These are phyloP conservation scores for Bembecia ichneumoniformis DNA, from an alignment of 2,888 invertebrate species.

Conservation along the genomic window DNA sequence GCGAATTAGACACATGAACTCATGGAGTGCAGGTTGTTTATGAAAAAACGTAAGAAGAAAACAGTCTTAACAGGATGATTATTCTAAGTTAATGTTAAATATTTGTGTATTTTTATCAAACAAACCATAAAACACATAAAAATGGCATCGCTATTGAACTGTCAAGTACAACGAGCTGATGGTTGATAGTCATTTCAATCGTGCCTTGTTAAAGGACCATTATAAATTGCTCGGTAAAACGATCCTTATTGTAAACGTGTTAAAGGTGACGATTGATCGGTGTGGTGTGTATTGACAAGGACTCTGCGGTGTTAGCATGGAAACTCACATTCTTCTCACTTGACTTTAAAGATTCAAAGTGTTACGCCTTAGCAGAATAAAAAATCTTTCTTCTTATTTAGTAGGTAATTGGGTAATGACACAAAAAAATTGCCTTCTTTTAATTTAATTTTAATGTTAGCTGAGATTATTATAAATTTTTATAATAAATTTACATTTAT, in stretches of 20 bases:
- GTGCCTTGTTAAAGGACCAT: conserved; percentile 15
- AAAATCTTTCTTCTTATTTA: too few relatives aligned
- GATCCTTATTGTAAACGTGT: neutral
- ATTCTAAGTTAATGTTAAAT: neutral
- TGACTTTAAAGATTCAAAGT: neutral
- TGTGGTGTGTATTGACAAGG: neutral
- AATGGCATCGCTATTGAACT: conserved; percentile 36
- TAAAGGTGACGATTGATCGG: neutral
- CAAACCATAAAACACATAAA: neutral
- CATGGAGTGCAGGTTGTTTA: too few relatives aligned
- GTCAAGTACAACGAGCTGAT: conserved; percentile 51
- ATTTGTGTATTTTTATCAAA: neutral
- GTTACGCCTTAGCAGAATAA: too few relatives aligned
- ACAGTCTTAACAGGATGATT: too few relatives aligned
- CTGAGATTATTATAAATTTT: too few relatives aligned
- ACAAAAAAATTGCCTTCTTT: too few relatives aligned
- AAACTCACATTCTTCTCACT: neutral
- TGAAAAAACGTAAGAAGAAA: too few relatives aligned
- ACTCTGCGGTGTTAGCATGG: neutral
- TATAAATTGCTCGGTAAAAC: neutral
- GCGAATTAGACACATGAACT: too few relatives aligned
- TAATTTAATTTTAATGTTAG: too few relatives aligned
- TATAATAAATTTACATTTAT: too few relatives aligned
- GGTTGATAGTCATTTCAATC: conserved; percentile 28
- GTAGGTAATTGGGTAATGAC: too few relatives aligned